A percentile compares a stretch with the other conserved stretches of the same genome.
Evolutionary conservation across 1,140 invertebrate species (phyloP).

Genomic region (Drosophila carrolli): DNA sequence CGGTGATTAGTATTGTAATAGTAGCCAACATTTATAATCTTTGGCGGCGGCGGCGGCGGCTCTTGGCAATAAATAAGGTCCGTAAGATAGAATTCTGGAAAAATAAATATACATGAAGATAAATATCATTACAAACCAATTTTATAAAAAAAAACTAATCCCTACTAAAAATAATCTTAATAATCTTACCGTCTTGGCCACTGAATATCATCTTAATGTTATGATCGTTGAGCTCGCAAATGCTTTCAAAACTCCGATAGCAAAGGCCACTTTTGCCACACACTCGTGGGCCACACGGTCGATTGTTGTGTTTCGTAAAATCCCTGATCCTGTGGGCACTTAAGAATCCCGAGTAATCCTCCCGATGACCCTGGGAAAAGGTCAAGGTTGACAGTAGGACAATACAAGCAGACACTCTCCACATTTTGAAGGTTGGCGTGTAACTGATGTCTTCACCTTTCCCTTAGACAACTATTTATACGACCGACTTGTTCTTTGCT

Average conservation of each 20-base stretch:
- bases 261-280: slow-evolving; percentile 43
- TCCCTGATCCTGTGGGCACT: background rate
- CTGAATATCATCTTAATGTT: slow-evolving; percentile 44
- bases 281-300: slow-evolving; percentile 31
- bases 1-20: slow-evolving; percentile 13
- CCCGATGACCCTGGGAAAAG: slow-evolving; percentile 14
- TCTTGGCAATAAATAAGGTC: slow-evolving; percentile 3
- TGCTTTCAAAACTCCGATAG: slow-evolving; percentile 43
- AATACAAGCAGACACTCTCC: slow-evolving; percentile 5
- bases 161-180: too few species aligned
- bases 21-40: slow-evolving; percentile 1
- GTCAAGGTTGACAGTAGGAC: slow-evolving; percentile 3
- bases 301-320: too few species aligned
- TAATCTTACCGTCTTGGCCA: slow-evolving; percentile 29
- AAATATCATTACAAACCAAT: background rate
- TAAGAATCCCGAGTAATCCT: slow-evolving; percentile 13
- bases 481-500: background rate
- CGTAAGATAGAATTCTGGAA: slow-evolving; percentile 7
- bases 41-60: background rate
- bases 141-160: too few species aligned
- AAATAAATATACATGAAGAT: background rate
- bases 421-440: slow-evolving; percentile 21
- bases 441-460: slow-evolving; percentile 29
- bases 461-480: slow-evolving; percentile 40
- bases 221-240: slow-evolving; percentile 37